Conservation (phyloP, 2,113 vertebrate genomes). For the Andinoacara biseriatus region DNA sequence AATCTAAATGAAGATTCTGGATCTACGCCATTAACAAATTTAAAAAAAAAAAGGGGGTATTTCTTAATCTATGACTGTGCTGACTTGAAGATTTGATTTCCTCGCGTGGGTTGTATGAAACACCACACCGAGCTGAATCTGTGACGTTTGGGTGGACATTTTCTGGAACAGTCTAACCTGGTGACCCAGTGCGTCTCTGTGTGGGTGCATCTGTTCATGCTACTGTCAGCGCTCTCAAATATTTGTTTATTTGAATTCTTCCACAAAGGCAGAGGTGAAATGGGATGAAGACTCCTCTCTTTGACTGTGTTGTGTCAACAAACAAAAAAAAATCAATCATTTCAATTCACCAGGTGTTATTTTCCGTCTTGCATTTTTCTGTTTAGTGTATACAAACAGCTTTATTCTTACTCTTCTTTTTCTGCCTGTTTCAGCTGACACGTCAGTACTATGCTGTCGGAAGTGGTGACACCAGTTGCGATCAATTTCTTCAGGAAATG, state of each 20-base stretch:
- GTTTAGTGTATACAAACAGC: not conserved
- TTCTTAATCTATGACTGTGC: not conserved
- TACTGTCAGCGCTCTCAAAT: constrained; percentile 23
- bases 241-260: constrained; percentile 34
- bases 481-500: constrained; percentile 77
- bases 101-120: not conserved
- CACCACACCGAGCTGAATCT: not conserved
- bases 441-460: constrained; percentile 52
- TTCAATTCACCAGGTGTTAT: not conserved
- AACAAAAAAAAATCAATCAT: not conserved
- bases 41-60: not conserved
- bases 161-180: not conserved
- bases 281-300: not conserved
- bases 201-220: constrained; percentile 7
- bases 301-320: not conserved
- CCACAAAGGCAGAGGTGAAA: not conserved
- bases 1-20: not conserved
- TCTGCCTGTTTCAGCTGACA: constrained; percentile 57
- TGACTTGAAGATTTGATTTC: constrained; percentile 1
- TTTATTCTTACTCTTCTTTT: not conserved
- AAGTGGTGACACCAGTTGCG: constrained; percentile 70
- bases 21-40: not conserved
- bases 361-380: not conserved
- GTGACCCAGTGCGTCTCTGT: not conserved
- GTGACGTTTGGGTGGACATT: not conserved